phyloP scores from a whole-genome alignment of 64 coral and sea anemone genomes.

The Montipora capricornis region DNA sequence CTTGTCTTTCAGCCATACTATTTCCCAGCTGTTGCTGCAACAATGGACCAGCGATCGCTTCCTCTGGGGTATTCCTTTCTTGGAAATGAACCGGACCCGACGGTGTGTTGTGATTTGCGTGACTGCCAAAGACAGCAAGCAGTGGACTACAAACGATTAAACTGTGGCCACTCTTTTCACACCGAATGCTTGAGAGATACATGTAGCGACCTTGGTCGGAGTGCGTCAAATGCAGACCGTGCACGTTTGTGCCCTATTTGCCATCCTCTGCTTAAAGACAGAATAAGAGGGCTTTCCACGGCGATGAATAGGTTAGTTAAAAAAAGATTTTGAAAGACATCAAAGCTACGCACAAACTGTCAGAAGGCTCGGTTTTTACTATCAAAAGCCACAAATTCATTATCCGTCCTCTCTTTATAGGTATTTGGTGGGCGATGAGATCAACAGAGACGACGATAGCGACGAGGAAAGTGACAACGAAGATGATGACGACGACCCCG shows the following conservation, averaged over 20 bases:
- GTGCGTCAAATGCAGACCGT: not conserved
- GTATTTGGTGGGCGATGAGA: too few species aligned
- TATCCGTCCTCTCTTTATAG: too few species aligned
- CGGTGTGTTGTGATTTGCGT: not conserved
- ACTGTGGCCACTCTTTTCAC: not conserved
- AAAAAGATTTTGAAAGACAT: too few species aligned
- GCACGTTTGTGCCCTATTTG: not conserved
- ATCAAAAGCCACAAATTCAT: too few species aligned
- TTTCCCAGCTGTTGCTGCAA: not conserved
- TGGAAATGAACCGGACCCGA: not conserved
- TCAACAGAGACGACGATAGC: too few species aligned
- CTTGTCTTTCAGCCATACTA: not conserved
- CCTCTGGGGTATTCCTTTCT: slow-evolving; percentile 1
- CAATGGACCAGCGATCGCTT: not conserved
- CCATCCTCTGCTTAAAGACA: not conserved
- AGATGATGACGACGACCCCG: too few species aligned
- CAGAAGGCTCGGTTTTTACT: too few species aligned
- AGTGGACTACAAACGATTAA: not conserved
- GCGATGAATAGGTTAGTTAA: not conserved
- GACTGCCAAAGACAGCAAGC: not conserved
- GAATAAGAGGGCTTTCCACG: not conserved
- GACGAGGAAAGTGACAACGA: too few species aligned
- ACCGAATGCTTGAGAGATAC: not conserved
- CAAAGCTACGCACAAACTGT: too few species aligned
- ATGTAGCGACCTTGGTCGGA: too few species aligned